These are phyloP conservation scores for Cephonodes hylas DNA, from an alignment of 2,888 invertebrate species.

Conservation along the genomic window DNA sequence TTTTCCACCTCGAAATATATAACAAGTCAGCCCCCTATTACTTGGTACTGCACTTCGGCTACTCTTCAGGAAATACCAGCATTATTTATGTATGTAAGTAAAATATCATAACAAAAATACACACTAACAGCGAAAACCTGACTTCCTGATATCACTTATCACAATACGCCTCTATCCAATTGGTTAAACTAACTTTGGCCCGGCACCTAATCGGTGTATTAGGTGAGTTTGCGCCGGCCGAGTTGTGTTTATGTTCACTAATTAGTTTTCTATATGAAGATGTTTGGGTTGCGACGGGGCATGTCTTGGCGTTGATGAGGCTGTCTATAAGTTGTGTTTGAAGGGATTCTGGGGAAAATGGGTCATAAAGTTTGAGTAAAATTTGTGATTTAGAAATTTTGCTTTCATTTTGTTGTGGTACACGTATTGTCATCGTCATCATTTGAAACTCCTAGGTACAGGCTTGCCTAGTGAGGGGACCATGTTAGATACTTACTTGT, in stretches of 20 bases:
- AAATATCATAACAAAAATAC: no score
- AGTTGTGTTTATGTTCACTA: constrained; percentile 3
- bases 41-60: no score
- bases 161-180: neutral
- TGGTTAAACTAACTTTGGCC: neutral
- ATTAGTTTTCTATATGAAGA: constrained; percentile 10
- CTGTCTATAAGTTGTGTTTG: neutral
- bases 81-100: no score
- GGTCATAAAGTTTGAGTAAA: no score
- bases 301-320: constrained; percentile 3
- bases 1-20: no score
- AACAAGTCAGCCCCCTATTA: no score
- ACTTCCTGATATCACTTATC: neutral
- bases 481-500: no score
- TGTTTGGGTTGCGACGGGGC: neutral
- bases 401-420: neutral
- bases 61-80: no score
- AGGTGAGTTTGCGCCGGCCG: neutral
- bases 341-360: neutral
- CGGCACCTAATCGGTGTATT: neutral
- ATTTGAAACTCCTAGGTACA: no score
- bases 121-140: neutral
- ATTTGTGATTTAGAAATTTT: neutral
- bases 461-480: no score
- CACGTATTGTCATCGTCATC: no score